phyloP scores from a whole-genome alignment of 2,113 vertebrate genomes.

The Propithecus coquereli region DNA sequence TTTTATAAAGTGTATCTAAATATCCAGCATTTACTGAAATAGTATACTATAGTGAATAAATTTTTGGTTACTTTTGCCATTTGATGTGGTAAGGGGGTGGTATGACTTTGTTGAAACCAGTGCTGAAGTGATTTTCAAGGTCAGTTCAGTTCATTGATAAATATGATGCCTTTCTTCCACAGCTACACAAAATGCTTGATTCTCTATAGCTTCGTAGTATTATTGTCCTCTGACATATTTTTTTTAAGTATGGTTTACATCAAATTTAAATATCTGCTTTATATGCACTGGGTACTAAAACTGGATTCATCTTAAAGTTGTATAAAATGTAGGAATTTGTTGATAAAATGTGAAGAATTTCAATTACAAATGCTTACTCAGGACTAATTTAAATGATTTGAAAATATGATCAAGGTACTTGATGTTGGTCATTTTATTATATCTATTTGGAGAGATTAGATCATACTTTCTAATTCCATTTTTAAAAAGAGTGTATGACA shows the following conservation, averaged over 20 bases:
- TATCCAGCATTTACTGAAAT: conserved; percentile 62
- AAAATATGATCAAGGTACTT: conserved; percentile 24
- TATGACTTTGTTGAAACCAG: conserved; percentile 71
- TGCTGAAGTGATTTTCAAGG: conserved; percentile 71
- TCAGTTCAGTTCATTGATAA: conserved; percentile 68
- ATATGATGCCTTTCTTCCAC: conserved; percentile 49
- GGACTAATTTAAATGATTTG: conserved; percentile 27
- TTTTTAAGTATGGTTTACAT: neutral
- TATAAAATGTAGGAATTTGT: neutral
- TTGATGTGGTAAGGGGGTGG: conserved; percentile 48
- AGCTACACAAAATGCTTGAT: conserved; percentile 44
- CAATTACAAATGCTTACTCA: conserved; percentile 39
- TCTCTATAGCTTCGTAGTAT: conserved; percentile 8
- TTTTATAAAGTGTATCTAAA: conserved; percentile 73
- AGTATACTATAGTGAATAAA: conserved; percentile 61
- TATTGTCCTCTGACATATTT: conserved; percentile 51
- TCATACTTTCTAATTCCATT: conserved; percentile 24
- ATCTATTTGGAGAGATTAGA: neutral
- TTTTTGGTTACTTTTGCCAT: conserved; percentile 58
- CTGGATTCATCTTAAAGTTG: conserved; percentile 22
- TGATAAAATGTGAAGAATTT: conserved; percentile 23
- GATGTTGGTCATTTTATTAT: neutral
- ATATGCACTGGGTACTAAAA: conserved; percentile 16
- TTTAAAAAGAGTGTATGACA: conserved; percentile 9
- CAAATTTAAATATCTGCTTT: conserved; percentile 43